Evolutionary conservation across 2,888 invertebrate species (phyloP).

Genomic region (Lasioglossum calceatum): DNA sequence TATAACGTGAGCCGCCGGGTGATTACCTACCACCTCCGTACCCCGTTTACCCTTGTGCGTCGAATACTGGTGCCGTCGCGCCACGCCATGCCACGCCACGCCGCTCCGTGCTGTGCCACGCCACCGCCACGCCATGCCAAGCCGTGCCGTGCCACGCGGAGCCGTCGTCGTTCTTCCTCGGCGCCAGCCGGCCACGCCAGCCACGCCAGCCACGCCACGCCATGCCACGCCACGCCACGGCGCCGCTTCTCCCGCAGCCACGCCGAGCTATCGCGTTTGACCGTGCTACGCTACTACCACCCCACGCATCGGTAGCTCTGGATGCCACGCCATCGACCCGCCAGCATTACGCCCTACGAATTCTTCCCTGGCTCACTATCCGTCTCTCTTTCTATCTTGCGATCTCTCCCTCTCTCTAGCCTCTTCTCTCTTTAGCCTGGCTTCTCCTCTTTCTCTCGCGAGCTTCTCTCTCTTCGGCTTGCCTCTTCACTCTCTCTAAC

Average conservation of each 20-base stretch:
- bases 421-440: not conserved
- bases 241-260: conserved; percentile 14
- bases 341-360: conserved; percentile 50
- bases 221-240: not conserved
- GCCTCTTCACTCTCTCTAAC: not conserved
- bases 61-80: conserved; percentile 61
- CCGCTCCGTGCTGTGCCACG: not conserved
- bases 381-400: not conserved
- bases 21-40: conserved; percentile 83
- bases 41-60: conserved; percentile 70
- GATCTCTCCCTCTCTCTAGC: not conserved
- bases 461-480: not conserved
- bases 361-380: conserved; percentile 46
- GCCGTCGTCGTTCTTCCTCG: not conserved
- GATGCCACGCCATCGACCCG: conserved; percentile 59
- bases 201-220: too few species aligned
- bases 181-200: not conserved
- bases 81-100: conserved; percentile 49
- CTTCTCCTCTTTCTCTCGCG: not conserved
- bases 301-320: conserved; percentile 52
- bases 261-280: conserved; percentile 51
- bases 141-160: not conserved
- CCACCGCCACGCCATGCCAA: not conserved
- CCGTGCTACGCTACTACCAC: conserved; percentile 44
- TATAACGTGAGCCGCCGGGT: conserved; percentile 84